A percentile compares a stretch with the other conserved stretches of the same genome.
Conservation (phyloP, 2,113 vertebrate genomes). For the Toxotes chatareus region DNA sequence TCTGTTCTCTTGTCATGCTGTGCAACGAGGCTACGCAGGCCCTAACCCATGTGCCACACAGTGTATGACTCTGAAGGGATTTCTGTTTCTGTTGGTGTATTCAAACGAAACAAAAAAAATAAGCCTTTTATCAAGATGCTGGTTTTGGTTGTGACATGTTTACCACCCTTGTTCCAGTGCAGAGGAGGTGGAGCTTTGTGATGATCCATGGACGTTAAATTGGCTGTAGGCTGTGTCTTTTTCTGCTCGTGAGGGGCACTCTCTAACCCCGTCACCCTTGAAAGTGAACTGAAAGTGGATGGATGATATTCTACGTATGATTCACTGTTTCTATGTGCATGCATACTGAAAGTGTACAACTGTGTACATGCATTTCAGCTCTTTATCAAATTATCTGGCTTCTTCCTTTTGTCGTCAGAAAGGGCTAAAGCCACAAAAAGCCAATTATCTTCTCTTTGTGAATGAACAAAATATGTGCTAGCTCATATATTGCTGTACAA, state of each 20-base stretch:
- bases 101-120: slow-evolving; percentile 29
- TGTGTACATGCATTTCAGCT: slow-evolving; percentile 73
- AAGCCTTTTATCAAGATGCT: slow-evolving; percentile 69
- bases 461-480: slow-evolving; percentile 54
- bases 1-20: slow-evolving; percentile 29
- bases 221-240: slow-evolving; percentile 21
- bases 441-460: slow-evolving; percentile 38
- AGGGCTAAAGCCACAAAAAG: slow-evolving; percentile 65
- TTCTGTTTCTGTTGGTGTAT: slow-evolving; percentile 37
- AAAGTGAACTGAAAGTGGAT: slow-evolving; percentile 23
- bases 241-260: slow-evolving; percentile 39
- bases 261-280: slow-evolving; percentile 14
- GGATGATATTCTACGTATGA: slow-evolving; percentile 52
- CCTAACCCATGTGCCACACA: slow-evolving; percentile 44
- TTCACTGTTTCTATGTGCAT: slow-evolving; percentile 78
- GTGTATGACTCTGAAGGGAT: slow-evolving; percentile 13
- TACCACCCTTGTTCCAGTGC: slow-evolving; percentile 21
- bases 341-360: slow-evolving; percentile 75
- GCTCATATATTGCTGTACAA: slow-evolving; percentile 37
- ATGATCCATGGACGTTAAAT: slow-evolving; percentile 40
- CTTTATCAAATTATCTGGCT: slow-evolving; percentile 40
- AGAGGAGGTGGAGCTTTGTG: slow-evolving; percentile 42
- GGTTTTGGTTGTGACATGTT: slow-evolving; percentile 48
- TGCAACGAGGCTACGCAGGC: slow-evolving; percentile 11
- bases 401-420: slow-evolving; percentile 43